Evolutionary conservation across 2,113 vertebrate genomes (phyloP).

Genomic region (Zapornia atra): DNA sequence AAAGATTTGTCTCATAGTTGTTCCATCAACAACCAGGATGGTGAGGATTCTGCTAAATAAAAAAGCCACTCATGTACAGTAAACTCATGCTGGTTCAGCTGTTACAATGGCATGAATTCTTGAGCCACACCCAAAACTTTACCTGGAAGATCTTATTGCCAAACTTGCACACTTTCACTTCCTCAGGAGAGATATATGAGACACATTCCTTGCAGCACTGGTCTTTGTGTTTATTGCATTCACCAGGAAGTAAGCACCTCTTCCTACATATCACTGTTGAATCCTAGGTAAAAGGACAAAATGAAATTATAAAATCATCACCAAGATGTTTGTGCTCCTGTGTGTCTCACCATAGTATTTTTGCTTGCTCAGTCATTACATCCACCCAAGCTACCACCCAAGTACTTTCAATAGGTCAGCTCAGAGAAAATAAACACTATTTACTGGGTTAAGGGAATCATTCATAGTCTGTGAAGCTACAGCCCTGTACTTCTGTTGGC

Average conservation of each 20-base stretch:
- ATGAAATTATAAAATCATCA: neutral
- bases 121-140: neutral
- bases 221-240: conserved; percentile 74
- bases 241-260: conserved; percentile 81
- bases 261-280: conserved; percentile 92
- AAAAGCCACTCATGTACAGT: neutral
- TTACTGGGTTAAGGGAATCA: neutral
- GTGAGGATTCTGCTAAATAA: neutral
- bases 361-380: neutral
- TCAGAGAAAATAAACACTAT: neutral
- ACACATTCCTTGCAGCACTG: conserved; percentile 90
- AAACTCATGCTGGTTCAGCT: neutral
- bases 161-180: conserved; percentile 90
- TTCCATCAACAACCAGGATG: neutral
- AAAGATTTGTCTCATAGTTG: neutral
- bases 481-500: neutral
- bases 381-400: neutral
- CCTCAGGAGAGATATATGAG: conserved; percentile 82
- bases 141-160: conserved; percentile 95
- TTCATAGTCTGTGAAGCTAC: neutral
- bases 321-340: neutral
- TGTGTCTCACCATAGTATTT: neutral
- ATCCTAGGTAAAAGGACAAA: conserved; percentile 77
- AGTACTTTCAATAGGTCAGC: neutral
- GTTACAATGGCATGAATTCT: neutral